Percentiles rank a stretch among this genome's conserved stretches.
These are phyloP conservation scores for Xiphophorus maculatus DNA, from an alignment of 2,113 vertebrate genomes.

Conservation along the genomic window DNA sequence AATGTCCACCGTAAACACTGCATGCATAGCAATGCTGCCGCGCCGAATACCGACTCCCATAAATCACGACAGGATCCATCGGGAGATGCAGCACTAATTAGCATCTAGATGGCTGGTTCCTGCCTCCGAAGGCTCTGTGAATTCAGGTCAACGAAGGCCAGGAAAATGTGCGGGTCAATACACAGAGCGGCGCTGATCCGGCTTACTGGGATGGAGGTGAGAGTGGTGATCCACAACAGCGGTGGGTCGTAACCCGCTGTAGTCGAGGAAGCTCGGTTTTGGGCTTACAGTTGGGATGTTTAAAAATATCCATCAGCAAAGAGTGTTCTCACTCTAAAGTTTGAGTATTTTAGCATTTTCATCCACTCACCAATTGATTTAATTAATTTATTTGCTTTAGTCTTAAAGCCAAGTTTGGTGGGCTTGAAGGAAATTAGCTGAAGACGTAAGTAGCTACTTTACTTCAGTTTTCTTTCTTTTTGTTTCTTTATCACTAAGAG, in stretches of 20 bases:
- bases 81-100: slow-evolving; percentile 67
- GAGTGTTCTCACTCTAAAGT: too few species aligned
- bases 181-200: slow-evolving; percentile 47
- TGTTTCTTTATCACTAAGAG: too few species aligned
- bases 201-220: slow-evolving; percentile 61
- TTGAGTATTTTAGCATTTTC: too few species aligned
- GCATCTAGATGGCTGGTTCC: slow-evolving; percentile 50
- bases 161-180: slow-evolving; percentile 68
- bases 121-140: slow-evolving; percentile 41
- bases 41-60: slow-evolving; percentile 53
- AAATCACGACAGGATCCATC: slow-evolving; percentile 58
- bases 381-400: too few species aligned
- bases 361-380: too few species aligned
- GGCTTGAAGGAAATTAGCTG: too few species aligned
- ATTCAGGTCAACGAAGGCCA: slow-evolving; percentile 71
- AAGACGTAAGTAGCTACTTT: too few species aligned
- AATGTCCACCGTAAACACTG: slow-evolving; percentile 17
- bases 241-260: slow-evolving; percentile 28
- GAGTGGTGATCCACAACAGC: slow-evolving; percentile 46
- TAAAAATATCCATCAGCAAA: not conserved
- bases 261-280: not conserved
- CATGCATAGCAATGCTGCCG: slow-evolving; percentile 40
- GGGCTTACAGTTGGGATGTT: not conserved
- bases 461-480: too few species aligned
- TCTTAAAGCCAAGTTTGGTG: too few species aligned